Evolutionary conservation across 2,888 invertebrate genomes (phyloP), one percentile per base, ranked within the genome.

Genomic region (Meandrusa payeni): DNA sequence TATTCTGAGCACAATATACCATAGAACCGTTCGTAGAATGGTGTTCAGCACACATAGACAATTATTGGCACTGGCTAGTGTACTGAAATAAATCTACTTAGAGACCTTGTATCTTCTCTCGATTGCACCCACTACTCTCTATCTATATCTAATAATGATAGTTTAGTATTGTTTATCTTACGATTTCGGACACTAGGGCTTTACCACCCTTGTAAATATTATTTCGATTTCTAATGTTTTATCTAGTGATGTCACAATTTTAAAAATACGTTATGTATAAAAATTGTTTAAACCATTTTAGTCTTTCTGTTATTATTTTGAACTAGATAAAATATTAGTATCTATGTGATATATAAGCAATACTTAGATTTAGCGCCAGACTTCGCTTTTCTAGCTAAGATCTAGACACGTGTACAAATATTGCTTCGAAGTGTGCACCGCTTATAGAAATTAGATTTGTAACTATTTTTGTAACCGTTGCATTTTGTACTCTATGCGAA

Each of bases 1-100:
- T 61, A 43, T 38, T 33, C 13, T 44, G 57, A 62, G 70, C 72
- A 73, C 73, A 62, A 47, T 51, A 52, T 59, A 45, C 44, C 41
- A 42, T 31, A 41, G 63, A 52, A 60, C 60, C 64, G 62, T 68
- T 62, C 53, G 54, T 71, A 70, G 70, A 73, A 63, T 64, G 59
- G 54, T 47, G 27, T 42, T 34, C 47, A 13, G 20, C 10, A 20
- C 10, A 23, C 26, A 22, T 23, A 44, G 32, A 38, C 27, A 15
- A 27, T 27, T 29, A 22, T 33, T 38, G 38, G 38, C 38, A 22
- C 26, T 19, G 31, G 1, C 24, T 38, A 27, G 5, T 13, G 22
- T 17, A 44, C 11, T 20, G 22, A 44, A 32, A 38, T 38, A 37
- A 17, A 42, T 24, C 15, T 32, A 41, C 33, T 26, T 38, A 34